Percentiles rank a stretch among this genome's conserved stretches.
Evolutionary conservation across 2,797 vertebrate species (phyloP).

Genomic region (Carcharodon carcharias): DNA sequence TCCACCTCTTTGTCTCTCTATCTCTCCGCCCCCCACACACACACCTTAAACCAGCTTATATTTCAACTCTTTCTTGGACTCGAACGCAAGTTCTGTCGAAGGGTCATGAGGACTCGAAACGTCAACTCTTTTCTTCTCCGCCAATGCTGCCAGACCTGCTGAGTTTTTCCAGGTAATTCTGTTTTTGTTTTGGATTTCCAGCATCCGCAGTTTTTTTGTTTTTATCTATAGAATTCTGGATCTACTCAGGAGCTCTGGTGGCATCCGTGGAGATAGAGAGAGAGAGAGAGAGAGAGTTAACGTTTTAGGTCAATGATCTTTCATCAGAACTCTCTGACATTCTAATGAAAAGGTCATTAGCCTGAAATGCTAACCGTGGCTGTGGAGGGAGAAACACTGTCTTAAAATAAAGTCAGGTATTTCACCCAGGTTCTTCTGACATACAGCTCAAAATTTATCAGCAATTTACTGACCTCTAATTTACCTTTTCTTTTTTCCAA

Average conservation of each 20-base stretch:
- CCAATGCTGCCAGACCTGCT: too few relatives aligned
- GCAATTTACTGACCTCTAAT: not conserved
- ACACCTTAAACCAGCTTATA: too few relatives aligned
- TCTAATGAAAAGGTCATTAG: not conserved
- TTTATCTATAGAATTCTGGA: too few relatives aligned
- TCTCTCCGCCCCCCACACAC: too few relatives aligned
- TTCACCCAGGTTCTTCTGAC: not conserved
- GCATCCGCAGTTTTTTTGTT: too few relatives aligned
- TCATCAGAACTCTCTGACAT: not conserved
- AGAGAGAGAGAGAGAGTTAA: not conserved
- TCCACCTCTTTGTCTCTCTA: too few relatives aligned
- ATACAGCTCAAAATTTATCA: not conserved
- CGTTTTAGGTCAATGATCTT: not conserved
- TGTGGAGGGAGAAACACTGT: not conserved
- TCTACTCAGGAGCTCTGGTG: not conserved
- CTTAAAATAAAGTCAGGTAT: not conserved
- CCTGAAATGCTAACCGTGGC: not conserved
- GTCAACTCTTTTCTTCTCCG: too few relatives aligned
- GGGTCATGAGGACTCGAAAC: too few relatives aligned
- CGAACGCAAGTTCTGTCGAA: too few relatives aligned
- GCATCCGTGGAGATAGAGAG: not conserved
- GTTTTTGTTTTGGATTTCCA: too few relatives aligned
- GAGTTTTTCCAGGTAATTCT: too few relatives aligned
- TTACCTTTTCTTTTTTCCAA: not conserved
- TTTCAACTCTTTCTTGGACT: too few relatives aligned